Percentiles rank a stretch among this genome's conserved stretches.
Evolutionary conservation across 2,113 vertebrate genomes (phyloP).

Genomic region (Synodontis membranacea): DNA sequence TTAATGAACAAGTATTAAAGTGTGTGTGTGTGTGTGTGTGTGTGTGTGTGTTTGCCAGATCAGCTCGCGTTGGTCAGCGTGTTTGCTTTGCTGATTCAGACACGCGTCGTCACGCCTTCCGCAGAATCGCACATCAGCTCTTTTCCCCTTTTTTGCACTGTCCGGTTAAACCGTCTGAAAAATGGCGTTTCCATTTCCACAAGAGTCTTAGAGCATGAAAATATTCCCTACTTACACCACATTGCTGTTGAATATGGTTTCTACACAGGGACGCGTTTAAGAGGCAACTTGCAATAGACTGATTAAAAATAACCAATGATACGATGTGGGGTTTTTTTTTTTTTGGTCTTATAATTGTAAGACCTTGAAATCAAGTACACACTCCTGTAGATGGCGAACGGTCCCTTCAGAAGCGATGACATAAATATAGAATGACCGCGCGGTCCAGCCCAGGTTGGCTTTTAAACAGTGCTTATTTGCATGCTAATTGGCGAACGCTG

Average conservation of each 20-base stretch:
- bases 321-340: neutral
- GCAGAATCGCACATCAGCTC: neutral
- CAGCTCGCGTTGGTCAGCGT: neutral
- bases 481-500: conserved; percentile 9
- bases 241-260: neutral
- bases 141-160: neutral
- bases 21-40: neutral
- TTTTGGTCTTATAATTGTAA: neutral
- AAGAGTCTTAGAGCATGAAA: neutral
- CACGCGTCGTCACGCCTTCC: neutral
- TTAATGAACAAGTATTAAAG: neutral
- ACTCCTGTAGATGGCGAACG: neutral
- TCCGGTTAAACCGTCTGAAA: neutral
- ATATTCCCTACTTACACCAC: neutral
- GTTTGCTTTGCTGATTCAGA: conserved; percentile 14
- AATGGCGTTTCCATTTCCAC: neutral
- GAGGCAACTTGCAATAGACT: neutral
- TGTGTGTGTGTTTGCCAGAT: neutral
- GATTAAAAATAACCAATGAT: neutral
- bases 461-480: conserved; percentile 13
- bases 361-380: neutral
- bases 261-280: neutral
- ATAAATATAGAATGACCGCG: neutral
- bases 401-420: neutral
- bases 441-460: neutral